Evolutionary conservation across 1,140 invertebrate species (phyloP), one percentile per base, ranked within the genome.

Genomic region (Paraescarpia echinospica): DNA sequence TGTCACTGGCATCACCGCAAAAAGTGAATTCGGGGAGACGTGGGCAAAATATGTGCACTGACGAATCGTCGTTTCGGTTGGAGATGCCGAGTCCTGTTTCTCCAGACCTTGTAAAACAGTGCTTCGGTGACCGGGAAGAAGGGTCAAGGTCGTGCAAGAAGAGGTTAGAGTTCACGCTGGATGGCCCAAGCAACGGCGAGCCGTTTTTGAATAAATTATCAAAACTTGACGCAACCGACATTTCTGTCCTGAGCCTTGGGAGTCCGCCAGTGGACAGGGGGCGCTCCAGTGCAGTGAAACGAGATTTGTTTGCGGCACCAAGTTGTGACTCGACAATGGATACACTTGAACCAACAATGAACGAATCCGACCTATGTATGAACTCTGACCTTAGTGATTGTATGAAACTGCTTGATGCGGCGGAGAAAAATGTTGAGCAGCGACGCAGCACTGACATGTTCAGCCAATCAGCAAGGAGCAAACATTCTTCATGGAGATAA

Each of bases 341-440:
- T 31, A 41, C 34, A 92, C 31, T 33, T 92, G 94, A 95, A 51
- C 93, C 95, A 27, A 94, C 59, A 77, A 77, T 77, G 59, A 77
- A 77, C 59, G 59, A 77, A 77, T 77, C 59, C 22, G 59, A 95
- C 92, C 95, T 95, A 33, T 95, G 94, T 41, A 91, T 95, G 77
- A 96, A 95, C 34, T 95, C 95, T 48, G 96, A 96, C 91, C 94
- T 96, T n/a, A 95, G 93, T 4, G 96, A 96, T 91, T 96, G 96
- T 92, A 94, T 96, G 93, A 95, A 95, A 91, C 93, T 96, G 33
- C 93, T 96, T 51, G 95, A 95, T 92, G 93, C 94, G 92, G 95
- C 95, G 33, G 95, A 96, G 92, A 95, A 95, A 93, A 96, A 96
- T 89, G 94, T 96, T 33, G 93, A 95, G 90, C 93, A 93, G 92